Conservation (phyloP, 2,888 invertebrate species). For the Lasius platythorax region DNA sequence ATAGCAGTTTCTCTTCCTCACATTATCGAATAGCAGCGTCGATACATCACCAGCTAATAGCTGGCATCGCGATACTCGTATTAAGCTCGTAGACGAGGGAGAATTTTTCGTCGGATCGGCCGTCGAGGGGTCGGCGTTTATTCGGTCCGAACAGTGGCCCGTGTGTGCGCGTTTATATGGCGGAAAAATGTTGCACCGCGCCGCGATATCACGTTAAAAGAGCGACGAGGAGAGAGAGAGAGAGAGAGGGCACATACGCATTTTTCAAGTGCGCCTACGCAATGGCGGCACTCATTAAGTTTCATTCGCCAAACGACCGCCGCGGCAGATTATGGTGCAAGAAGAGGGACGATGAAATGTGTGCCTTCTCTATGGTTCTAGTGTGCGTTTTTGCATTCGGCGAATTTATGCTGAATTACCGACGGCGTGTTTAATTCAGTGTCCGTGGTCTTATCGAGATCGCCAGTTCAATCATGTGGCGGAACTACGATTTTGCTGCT, state of each 20-base stretch:
- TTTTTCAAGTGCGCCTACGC: conserved; percentile 67
- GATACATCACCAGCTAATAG: conserved; percentile 62
- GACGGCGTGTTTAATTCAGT: conserved; percentile 54
- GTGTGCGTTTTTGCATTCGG: conserved; percentile 42
- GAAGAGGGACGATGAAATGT: conserved; percentile 27
- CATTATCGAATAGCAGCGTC: conserved; percentile 28
- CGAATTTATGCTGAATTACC: conserved; percentile 48
- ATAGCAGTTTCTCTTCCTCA: conserved; percentile 51
- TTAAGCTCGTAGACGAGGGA: conserved; percentile 58
- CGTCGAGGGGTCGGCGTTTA: conserved; percentile 57
- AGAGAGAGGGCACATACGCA: conserved; percentile 40
- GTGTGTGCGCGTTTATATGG: conserved; percentile 27
- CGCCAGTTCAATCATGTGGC: conserved; percentile 46
- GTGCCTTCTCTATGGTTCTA: conserved; percentile 1
- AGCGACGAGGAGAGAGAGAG: conserved; percentile 15
- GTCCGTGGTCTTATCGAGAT: conserved; percentile 43
- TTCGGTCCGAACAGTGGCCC: conserved; percentile 52
- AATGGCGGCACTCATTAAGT: conserved; percentile 75
- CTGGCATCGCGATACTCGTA: conserved; percentile 50
- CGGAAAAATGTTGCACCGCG: conserved; percentile 35
- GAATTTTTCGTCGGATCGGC: conserved; percentile 34
- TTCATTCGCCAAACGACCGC: conserved; percentile 55
- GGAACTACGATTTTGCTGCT: conserved; percentile 40
- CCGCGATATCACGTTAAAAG: conserved; percentile 25
- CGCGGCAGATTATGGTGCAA: conserved; percentile 15